These are phyloP conservation scores for Gibbula magus DNA, from an alignment of 2,888 invertebrate species.

Conservation along the genomic window DNA sequence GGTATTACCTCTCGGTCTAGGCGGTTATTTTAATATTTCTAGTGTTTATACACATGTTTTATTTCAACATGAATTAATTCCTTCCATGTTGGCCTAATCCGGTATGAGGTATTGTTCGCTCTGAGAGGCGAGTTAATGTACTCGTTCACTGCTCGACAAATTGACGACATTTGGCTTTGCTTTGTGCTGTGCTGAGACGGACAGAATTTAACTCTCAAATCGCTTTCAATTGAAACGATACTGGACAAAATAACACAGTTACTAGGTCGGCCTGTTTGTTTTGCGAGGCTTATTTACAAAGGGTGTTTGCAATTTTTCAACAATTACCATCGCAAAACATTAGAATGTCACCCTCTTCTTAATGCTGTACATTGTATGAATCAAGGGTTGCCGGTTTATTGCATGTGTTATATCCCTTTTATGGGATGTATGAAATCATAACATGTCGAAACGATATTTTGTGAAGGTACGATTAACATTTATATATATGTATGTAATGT, in stretches of 20 bases:
- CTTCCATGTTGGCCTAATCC: neutral
- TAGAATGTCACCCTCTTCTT: neutral
- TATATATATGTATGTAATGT: too few species aligned
- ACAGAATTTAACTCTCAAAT: neutral
- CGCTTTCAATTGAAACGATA: constrained; percentile 7
- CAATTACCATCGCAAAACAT: constrained; percentile 12
- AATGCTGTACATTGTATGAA: too few species aligned
- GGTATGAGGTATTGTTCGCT: neutral
- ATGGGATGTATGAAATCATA: too few species aligned
- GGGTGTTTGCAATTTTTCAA: constrained; percentile 3
- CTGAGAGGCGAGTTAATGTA: neutral
- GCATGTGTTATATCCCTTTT: too few species aligned
- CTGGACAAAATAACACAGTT: constrained; percentile 3
- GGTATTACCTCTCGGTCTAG: neutral
- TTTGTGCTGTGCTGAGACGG: neutral
- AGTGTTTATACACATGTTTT: constrained; percentile 17
- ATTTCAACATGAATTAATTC: constrained; percentile 21
- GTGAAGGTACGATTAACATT: too few species aligned
- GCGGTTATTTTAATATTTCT: constrained; percentile 23
- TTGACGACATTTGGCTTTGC: constrained; percentile 7
- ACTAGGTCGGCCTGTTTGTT: neutral
- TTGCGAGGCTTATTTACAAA: neutral
- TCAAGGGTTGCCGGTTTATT: too few species aligned
- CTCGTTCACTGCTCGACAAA: neutral
- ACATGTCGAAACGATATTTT: too few species aligned